Base-by-base conservation (phyloP, 2,797 vertebrate species). In the Coendou prehensilis region DNA sequence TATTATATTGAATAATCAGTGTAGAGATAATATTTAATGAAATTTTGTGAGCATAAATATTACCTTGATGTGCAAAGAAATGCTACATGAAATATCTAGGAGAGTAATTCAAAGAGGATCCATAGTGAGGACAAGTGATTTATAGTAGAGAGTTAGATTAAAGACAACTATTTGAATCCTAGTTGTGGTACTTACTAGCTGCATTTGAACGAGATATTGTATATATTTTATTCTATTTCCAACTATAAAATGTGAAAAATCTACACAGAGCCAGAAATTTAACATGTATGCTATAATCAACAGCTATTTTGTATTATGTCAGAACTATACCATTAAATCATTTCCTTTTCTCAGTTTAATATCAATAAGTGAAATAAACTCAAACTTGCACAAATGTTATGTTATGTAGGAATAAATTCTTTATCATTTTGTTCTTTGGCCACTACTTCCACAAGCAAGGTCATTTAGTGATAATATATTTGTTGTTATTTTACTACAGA, bases 401-500 rank as follows among this genome's bases (percentile, higher is more conserved):
- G 56, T 6, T 89, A 3, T 75, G 7, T 64, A 3, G 13, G 11
- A 52, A 4, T 41, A 89, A 54, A 8, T 59, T 20, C 5, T 52
- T 90, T 57, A 17, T 5, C 1, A 1, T 33, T 79, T 87, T 63
- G 2, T 83, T 63, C 2, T 56, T 76, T 79, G 23, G n/a, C 88
- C 45, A 78, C 11, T 81, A 17, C 0, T 73, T 23, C 63, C 67
- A 89, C n/a, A 92, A 73, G 22, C 23, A 95, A 94, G 50, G 22
- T 54, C n/a, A 87, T 81, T 92, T 59, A n/a, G 17, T 88, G 33
- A 33, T 91, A 84, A 64, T 61, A 73, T 85, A 56, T 95, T 85
- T 83, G 26, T 73, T 83, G 1, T 94, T 73, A 64, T 89, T 97
- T 91, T 81, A 71, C 71, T 83, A 22, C 13, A 81, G 20, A 89